These are phyloP conservation scores for Papilio aristodemus DNA, from an alignment of 1,140 invertebrate species.

Conservation along the genomic window DNA sequence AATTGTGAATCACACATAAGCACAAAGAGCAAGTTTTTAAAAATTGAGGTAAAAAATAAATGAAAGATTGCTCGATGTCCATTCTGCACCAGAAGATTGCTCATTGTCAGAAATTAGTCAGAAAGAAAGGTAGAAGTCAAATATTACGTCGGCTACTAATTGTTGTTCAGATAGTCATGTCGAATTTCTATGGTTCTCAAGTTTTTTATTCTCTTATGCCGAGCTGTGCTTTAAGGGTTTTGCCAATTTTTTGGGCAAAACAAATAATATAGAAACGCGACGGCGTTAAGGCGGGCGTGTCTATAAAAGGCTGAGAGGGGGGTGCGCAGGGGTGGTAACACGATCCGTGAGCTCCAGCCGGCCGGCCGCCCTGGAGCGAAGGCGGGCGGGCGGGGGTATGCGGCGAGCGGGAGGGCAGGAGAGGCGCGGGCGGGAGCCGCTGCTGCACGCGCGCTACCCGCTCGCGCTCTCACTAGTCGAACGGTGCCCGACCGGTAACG, in stretches of 20 bases:
- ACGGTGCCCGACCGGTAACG: constrained; percentile 79
- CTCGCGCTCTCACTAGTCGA: constrained; percentile 78
- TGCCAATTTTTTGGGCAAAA: constrained; percentile 75
- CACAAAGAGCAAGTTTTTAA: no score
- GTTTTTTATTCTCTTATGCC: background rate
- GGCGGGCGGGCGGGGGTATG: constrained; percentile 38
- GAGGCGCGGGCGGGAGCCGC: constrained; percentile 39
- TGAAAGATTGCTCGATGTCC: no score
- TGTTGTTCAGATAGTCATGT: background rate
- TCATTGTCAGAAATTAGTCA: background rate
- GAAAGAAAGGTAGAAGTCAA: background rate
- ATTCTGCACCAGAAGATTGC: no score
- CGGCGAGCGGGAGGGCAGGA: constrained; percentile 34
- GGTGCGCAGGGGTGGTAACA: constrained; percentile 79
- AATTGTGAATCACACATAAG: no score
- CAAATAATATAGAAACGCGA: constrained; percentile 70
- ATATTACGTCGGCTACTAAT: background rate
- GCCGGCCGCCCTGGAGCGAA: constrained; percentile 70
- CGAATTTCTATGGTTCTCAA: background rate
- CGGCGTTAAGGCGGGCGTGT: constrained; percentile 73
- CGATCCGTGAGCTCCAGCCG: constrained; percentile 76
- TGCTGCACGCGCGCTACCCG: constrained; percentile 60
- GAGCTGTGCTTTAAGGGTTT: constrained; percentile 48
- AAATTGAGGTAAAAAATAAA: no score
- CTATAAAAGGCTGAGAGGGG: constrained; percentile 78